Evolutionary conservation across 2,797 vertebrate genomes (phyloP).

Genomic region (Myotis vivesi): DNA sequence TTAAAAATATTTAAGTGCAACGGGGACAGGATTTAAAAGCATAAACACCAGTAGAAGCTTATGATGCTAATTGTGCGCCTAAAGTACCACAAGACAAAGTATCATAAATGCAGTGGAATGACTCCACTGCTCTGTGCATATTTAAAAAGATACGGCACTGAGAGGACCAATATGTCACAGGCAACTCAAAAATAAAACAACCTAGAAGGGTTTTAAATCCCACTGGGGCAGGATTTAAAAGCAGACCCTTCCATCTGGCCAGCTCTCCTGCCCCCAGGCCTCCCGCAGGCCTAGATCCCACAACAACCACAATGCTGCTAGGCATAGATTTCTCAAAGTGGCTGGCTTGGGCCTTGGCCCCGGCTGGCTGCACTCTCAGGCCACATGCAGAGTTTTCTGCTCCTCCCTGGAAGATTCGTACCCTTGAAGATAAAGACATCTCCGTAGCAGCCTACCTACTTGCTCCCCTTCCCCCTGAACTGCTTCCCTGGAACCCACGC

Average conservation of each 20-base stretch:
- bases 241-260: slow-evolving; percentile 59
- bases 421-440: background rate
- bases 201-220: slow-evolving; percentile 34
- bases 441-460: background rate
- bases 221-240: slow-evolving; percentile 29
- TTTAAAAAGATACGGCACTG: slow-evolving; percentile 64
- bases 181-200: slow-evolving; percentile 65
- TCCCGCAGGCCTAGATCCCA: background rate
- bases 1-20: slow-evolving; percentile 68
- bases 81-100: slow-evolving; percentile 65
- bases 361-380: background rate
- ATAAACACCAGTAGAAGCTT: slow-evolving; percentile 21
- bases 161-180: slow-evolving; percentile 67
- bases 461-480: background rate
- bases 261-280: background rate
- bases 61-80: slow-evolving; percentile 26
- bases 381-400: background rate
- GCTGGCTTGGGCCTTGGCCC: background rate
- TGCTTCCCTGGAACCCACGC: background rate
- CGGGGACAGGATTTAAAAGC: slow-evolving; percentile 47
- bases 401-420: background rate
- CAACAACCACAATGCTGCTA: rapidly evolving
- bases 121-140: slow-evolving; percentile 61
- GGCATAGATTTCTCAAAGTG: background rate
- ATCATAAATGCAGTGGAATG: slow-evolving; percentile 52